These are phyloP conservation scores for Talpa occidentalis DNA, from an alignment of 2,113 vertebrate genomes.

Conservation along the genomic window DNA sequence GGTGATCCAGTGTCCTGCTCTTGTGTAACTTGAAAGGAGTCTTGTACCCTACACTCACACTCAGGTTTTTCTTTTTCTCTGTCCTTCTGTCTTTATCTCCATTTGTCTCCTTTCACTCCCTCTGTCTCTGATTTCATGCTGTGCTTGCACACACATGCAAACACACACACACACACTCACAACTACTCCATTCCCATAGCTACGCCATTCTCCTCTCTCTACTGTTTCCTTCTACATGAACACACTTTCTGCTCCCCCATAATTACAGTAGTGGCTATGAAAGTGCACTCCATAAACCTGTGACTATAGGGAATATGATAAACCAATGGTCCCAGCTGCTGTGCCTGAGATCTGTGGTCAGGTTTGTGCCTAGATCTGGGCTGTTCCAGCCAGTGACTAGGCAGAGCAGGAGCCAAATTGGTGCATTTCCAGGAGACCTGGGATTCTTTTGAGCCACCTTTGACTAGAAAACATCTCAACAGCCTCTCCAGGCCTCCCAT, in stretches of 20 bases:
- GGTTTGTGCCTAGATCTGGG: too few species aligned
- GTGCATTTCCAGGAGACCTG: not conserved
- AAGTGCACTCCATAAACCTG: not conserved
- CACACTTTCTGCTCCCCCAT: not conserved
- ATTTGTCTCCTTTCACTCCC: not conserved
- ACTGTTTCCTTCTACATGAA: not conserved
- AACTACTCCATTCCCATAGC: not conserved
- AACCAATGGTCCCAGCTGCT: not conserved
- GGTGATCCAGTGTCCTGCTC: too few species aligned
- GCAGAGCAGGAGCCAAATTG: not conserved
- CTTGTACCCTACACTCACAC: too few species aligned
- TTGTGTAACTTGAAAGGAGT: too few species aligned
- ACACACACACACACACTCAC: too few species aligned
- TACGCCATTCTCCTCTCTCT: not conserved
- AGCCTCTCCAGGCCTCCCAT: not conserved
- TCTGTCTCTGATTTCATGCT: not conserved
- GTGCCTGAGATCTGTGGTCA: not conserved
- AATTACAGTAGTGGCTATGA: not conserved
- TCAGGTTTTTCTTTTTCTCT: not conserved
- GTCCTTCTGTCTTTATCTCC: not conserved
- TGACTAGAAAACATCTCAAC: not conserved
- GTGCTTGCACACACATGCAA: too few species aligned
- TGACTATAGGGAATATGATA: not conserved
- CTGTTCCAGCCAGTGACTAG: not conserved
- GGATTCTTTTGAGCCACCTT: accelerated